Conservation (phyloP, 2,113 vertebrate genomes). For the Indri indri region DNA sequence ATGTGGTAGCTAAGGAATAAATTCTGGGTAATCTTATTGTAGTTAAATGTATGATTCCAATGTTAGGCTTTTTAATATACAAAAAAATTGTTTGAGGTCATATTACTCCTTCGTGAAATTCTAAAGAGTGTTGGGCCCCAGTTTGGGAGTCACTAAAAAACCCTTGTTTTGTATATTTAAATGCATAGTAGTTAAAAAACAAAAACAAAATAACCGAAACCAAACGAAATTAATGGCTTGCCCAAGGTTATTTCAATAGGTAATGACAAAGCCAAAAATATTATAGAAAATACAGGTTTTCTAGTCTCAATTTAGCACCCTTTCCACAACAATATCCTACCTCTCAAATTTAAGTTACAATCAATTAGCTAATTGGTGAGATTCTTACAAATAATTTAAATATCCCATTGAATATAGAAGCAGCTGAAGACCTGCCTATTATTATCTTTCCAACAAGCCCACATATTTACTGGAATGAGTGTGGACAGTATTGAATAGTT, state of each 20-base stretch:
- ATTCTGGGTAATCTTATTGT: background rate
- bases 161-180: background rate
- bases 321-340: background rate
- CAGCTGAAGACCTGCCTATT: background rate
- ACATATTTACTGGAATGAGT: background rate
- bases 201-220: background rate
- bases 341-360: background rate
- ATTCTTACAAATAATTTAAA: background rate
- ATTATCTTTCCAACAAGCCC: background rate
- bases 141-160: slow-evolving; percentile 11
- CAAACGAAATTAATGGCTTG: background rate
- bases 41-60: background rate
- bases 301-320: background rate
- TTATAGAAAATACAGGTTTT: background rate
- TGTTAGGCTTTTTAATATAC: background rate
- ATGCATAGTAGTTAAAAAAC: background rate
- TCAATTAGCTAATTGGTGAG: background rate
- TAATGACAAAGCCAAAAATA: background rate
- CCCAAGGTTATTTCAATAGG: background rate
- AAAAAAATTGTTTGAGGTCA: background rate
- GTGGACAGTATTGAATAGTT: background rate
- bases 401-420: background rate
- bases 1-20: background rate
- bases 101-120: slow-evolving; percentile 18
- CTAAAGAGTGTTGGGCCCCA: background rate